Conservation (phyloP, 2,113 vertebrate species). For the Orthochromis indermauri region DNA sequence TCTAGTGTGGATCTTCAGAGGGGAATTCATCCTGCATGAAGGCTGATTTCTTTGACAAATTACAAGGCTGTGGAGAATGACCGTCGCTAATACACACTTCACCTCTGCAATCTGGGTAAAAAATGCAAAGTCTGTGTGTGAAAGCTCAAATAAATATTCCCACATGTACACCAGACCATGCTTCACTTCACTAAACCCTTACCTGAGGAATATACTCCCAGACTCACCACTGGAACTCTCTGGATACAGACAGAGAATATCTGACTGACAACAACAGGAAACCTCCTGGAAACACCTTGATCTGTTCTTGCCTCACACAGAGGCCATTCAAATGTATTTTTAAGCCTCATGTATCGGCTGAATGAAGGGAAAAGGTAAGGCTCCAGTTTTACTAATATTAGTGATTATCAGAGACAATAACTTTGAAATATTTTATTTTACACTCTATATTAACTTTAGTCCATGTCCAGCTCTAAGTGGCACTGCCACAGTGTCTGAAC, state of each 20-base stretch:
- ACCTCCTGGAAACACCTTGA: not conserved
- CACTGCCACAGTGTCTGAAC: not conserved
- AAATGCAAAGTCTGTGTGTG: not conserved
- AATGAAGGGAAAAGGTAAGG: not conserved
- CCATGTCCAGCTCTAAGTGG: not conserved
- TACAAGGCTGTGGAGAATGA: slow-evolving; percentile 23
- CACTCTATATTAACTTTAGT: not conserved
- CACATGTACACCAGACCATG: not conserved
- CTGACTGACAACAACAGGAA: not conserved
- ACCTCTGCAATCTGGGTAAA: slow-evolving; percentile 10
- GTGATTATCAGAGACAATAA: not conserved
- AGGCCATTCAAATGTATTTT: not conserved
- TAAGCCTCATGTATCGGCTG: not conserved
- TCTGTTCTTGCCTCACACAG: not conserved
- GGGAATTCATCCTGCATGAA: slow-evolving; percentile 68
- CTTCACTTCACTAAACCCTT: not conserved
- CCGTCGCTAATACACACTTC: slow-evolving; percentile 28
- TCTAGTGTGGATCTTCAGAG: slow-evolving; percentile 41
- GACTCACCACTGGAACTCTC: not conserved
- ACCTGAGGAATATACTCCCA: not conserved
- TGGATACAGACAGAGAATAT: not conserved
- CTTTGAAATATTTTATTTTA: not conserved
- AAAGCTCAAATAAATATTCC: not conserved
- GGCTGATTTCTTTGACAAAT: slow-evolving; percentile 59
- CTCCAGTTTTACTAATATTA: not conserved